These are phyloP conservation scores for Tychaedon coryphoeus DNA, from an alignment of 2,113 vertebrate genomes.

Conservation along the genomic window DNA sequence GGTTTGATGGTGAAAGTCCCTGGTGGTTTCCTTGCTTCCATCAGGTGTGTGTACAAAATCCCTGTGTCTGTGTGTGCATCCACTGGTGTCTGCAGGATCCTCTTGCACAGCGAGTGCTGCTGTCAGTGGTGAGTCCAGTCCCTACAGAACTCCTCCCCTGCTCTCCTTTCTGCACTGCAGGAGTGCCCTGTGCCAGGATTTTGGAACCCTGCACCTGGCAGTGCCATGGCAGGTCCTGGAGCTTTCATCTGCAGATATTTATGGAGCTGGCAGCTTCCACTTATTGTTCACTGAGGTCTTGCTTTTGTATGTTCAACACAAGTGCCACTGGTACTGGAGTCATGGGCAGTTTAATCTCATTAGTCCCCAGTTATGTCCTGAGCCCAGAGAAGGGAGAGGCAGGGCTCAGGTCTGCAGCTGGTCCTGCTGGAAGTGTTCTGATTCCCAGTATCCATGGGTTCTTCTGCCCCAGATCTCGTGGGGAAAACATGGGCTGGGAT, in stretches of 20 bases:
- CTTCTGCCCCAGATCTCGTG: not conserved
- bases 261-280: not conserved
- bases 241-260: not conserved
- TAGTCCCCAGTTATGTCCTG: not conserved
- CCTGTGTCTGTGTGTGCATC: not conserved
- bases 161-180: not conserved
- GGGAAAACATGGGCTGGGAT: not conserved
- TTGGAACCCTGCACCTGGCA: not conserved
- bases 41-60: not conserved
- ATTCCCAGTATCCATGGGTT: accelerated
- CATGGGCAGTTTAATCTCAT: not conserved
- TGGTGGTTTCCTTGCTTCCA: not conserved
- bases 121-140: not conserved
- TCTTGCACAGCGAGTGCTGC: not conserved
- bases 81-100: not conserved
- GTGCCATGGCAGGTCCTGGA: not conserved
- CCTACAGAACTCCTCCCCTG: not conserved
- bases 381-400: not conserved
- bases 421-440: not conserved
- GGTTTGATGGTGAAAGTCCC: not conserved
- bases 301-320: not conserved
- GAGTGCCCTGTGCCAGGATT: not conserved
- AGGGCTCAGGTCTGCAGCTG: not conserved
- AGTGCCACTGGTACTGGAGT: not conserved
- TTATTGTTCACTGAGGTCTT: not conserved